phyloP scores from a whole-genome alignment of 2,888 invertebrate species.

The Dorcus parallelipipedus region DNA sequence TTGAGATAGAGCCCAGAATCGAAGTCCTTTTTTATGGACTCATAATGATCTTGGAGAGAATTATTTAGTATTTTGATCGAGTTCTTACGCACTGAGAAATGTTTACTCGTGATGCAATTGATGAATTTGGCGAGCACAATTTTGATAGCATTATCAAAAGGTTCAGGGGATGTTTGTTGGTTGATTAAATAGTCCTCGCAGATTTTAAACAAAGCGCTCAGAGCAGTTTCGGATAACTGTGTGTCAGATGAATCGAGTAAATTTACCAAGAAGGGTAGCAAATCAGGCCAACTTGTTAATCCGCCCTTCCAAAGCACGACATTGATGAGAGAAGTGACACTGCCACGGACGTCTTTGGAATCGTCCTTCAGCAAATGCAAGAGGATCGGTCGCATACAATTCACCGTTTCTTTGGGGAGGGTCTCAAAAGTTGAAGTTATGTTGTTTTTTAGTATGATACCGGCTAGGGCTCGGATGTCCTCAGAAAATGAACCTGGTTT shows the following conservation, averaged over 20 bases:
- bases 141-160: constrained; percentile 25
- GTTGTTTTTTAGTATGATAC: constrained; percentile 96
- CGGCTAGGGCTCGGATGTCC: constrained; percentile 92
- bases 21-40: constrained; percentile 40
- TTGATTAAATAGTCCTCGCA: constrained; percentile 74
- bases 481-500: constrained; percentile 91
- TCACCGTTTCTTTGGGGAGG: constrained; percentile 82
- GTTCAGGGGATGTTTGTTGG: constrained; percentile 9
- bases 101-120: constrained; percentile 17
- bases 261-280: constrained; percentile 85
- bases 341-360: constrained; percentile 91
- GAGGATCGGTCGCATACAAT: constrained; percentile 93
- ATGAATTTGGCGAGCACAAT: constrained; percentile 23
- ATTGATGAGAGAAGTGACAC: constrained; percentile 95
- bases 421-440: constrained; percentile 86
- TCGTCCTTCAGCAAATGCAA: constrained; percentile 90
- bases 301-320: constrained; percentile 92
- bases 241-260: constrained; percentile 89
- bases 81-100: constrained; percentile 12
- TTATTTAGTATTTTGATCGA: constrained; percentile 39
- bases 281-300: constrained; percentile 86
- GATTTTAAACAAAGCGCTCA: constrained; percentile 96
- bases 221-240: constrained; percentile 93
- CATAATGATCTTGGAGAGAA: constrained; percentile 42
- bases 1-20: constrained; percentile 54